These are phyloP conservation scores for Stegostoma tigrinum DNA, from an alignment of 2,113 vertebrate species.

Conservation along the genomic window DNA sequence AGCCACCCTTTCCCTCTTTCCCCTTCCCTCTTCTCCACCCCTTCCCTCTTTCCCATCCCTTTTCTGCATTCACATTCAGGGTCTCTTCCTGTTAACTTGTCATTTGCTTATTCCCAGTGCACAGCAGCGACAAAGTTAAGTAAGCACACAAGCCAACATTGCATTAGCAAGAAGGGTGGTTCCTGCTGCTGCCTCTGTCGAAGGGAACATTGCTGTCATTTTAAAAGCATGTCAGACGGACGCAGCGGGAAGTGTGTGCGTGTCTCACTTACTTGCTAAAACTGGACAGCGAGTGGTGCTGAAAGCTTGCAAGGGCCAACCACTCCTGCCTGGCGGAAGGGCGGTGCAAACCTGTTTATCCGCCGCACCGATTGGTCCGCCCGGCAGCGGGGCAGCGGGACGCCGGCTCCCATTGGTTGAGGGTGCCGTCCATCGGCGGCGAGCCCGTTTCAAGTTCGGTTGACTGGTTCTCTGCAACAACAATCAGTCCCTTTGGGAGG, in stretches of 20 bases:
- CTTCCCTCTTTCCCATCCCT: too few species aligned
- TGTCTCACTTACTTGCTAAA: background rate
- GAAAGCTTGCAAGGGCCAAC: background rate
- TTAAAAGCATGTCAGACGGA: background rate
- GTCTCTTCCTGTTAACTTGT: background rate
- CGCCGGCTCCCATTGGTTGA: background rate
- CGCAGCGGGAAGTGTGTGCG: background rate
- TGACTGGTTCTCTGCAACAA: too few species aligned
- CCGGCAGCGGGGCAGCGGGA: background rate
- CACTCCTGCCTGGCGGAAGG: background rate
- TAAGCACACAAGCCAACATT: background rate
- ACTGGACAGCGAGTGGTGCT: conserved; percentile 11
- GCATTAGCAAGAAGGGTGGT: background rate
- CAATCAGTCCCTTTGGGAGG: too few species aligned
- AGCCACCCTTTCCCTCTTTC: too few species aligned
- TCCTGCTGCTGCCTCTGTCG: background rate
- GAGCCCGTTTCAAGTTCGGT: background rate
- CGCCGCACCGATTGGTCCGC: background rate
- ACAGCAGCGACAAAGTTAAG: background rate
- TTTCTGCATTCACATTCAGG: background rate
- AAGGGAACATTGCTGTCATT: background rate
- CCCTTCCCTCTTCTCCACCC: too few species aligned
- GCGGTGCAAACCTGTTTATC: too few species aligned
- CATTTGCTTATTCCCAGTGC: background rate
- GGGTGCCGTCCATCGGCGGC: background rate